These are phyloP conservation scores for Chalcosyrphus nemorum DNA, from an alignment of 2,888 invertebrate genomes.

Conservation along the genomic window DNA sequence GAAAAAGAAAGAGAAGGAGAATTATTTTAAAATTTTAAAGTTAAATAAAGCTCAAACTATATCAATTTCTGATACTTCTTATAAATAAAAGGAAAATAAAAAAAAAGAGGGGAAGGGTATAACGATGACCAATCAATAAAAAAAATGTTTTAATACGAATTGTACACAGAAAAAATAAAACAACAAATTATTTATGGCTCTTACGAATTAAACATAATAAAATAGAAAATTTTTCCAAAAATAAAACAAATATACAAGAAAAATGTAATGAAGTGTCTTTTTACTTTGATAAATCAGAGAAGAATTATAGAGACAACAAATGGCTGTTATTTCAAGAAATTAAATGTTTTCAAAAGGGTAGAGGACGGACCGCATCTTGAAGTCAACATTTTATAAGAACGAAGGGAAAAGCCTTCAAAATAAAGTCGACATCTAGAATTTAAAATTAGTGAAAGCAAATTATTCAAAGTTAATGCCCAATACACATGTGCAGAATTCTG, in stretches of 20 bases:
- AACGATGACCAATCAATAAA: constrained; percentile 65
- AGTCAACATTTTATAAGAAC: too few species aligned
- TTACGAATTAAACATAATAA: constrained; percentile 49
- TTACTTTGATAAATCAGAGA: neutral
- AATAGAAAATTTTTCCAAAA: constrained; percentile 44
- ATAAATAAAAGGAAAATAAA: constrained; percentile 8
- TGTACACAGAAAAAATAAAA: constrained; percentile 46
- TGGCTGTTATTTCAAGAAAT: neutral
- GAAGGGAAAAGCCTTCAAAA: too few species aligned
- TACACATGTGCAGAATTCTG: too few species aligned
- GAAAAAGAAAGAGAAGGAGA: neutral
- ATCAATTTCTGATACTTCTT: constrained; percentile 20
- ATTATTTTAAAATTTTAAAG: constrained; percentile 28
- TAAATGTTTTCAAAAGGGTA: too few species aligned
- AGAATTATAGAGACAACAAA: too few species aligned
- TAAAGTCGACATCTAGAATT: too few species aligned
- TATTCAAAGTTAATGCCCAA: too few species aligned
- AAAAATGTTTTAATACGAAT: constrained; percentile 57
- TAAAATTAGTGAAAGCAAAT: too few species aligned
- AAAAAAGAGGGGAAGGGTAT: constrained; percentile 22
- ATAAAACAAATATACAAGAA: constrained; percentile 53
- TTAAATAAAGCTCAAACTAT: constrained; percentile 59
- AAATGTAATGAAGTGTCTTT: neutral
- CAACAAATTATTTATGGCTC: constrained; percentile 47
- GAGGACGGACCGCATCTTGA: too few species aligned